Evolutionary conservation across 2,888 invertebrate genomes (phyloP).

Genomic region (Morpho achilles): DNA sequence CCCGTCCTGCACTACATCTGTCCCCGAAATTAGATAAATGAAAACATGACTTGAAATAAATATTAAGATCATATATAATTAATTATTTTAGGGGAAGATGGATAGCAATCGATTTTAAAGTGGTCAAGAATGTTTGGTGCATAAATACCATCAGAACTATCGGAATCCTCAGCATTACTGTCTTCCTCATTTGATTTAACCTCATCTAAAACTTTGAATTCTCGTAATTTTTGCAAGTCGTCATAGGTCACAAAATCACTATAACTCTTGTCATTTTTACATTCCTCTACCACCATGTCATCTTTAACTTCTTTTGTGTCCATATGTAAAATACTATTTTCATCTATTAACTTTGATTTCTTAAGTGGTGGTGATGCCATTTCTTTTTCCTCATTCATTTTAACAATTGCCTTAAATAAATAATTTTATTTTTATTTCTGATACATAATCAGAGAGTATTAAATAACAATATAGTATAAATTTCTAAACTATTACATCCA

Average conservation of each 20-base stretch:
- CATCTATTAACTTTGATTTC: slow-evolving; percentile 37
- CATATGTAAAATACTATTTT: not conserved
- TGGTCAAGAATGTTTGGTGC: not conserved
- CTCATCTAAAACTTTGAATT: slow-evolving; percentile 69
- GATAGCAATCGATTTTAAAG: no score
- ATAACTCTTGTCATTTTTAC: slow-evolving; percentile 38
- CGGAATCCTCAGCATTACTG: slow-evolving; percentile 55
- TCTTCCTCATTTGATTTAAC: slow-evolving; percentile 66
- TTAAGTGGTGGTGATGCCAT: slow-evolving; percentile 40
- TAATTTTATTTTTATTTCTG: not conserved
- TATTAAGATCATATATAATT: no score
- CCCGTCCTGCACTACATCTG: no score
- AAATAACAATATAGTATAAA: no score
- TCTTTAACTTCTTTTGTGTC: slow-evolving; percentile 5
- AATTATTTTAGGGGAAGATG: no score
- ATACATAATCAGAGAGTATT: no score
- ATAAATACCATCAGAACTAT: slow-evolving; percentile 54
- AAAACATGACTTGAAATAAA: no score
- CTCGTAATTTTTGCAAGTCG: slow-evolving; percentile 55
- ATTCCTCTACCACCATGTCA: slow-evolving; percentile 26
- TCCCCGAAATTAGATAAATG: no score
- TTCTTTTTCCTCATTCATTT: slow-evolving; percentile 26
- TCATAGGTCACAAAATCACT: slow-evolving; percentile 46
- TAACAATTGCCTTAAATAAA: slow-evolving; percentile 28
- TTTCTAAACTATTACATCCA: no score